Evolutionary conservation across 2,888 invertebrate genomes (phyloP).

Genomic region (Anoplius nigerrimus): DNA sequence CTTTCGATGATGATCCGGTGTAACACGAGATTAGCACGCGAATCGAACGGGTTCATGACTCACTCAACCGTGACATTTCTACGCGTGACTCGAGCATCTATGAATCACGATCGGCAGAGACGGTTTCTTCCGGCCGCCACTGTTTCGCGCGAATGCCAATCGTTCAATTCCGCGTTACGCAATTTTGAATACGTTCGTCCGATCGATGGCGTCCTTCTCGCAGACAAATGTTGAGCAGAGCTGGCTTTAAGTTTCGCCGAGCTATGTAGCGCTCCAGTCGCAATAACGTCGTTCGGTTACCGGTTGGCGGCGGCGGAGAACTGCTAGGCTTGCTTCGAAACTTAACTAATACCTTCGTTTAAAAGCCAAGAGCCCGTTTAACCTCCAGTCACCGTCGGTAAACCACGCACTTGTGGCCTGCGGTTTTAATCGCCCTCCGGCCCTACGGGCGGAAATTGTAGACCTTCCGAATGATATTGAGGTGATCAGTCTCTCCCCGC

Average conservation of each 20-base stretch:
- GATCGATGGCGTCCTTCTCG: too few relatives aligned
- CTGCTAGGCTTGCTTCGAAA: constrained; percentile 23
- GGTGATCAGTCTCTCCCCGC: neutral
- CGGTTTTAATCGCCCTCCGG: constrained; percentile 14
- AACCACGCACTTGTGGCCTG: constrained; percentile 36
- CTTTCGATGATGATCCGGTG: neutral
- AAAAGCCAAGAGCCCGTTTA: constrained; percentile 49
- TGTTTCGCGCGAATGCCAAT: neutral
- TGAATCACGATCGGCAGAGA: constrained; percentile 14
- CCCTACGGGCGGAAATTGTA: constrained; percentile 23
- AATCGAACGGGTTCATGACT: constrained; percentile 8
- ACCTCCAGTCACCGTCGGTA: constrained; percentile 42
- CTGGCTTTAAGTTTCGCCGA: too few relatives aligned
- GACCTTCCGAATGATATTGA: constrained; percentile 14
- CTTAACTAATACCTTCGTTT: constrained; percentile 46
- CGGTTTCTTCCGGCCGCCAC: neutral
- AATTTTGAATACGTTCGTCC: too few relatives aligned
- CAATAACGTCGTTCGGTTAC: too few relatives aligned
- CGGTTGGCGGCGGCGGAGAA: constrained; percentile 1
- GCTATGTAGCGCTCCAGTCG: neutral
- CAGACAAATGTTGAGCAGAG: too few relatives aligned
- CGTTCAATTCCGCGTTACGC: too few relatives aligned
- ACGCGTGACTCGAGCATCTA: constrained; percentile 8
- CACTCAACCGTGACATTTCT: constrained; percentile 17
- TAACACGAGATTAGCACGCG: neutral